Evolutionary conservation across 1,140 invertebrate genomes (phyloP), one percentile per base, ranked within the genome.

Genomic region (Bacillus rossius): DNA sequence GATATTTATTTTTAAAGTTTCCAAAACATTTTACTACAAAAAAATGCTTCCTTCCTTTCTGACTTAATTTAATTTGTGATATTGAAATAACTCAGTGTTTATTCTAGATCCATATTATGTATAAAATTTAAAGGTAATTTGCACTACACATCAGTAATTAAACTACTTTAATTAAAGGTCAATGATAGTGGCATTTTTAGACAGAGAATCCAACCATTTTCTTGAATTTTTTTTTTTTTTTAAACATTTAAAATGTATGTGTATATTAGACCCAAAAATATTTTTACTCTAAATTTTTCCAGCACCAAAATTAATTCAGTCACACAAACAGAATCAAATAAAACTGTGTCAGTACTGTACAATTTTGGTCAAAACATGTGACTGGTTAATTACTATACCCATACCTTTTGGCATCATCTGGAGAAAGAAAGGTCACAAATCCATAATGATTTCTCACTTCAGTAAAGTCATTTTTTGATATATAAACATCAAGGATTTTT

Each of bases 331-430:
- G 22, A 49, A 26, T 19, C 1, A 13, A 49, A 20, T 19, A 34
- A 8, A 14, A 52, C 20, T 16, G 16, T 14, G 16, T n/a, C 14
- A 41, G 1, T n/a, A 16, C 14, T 41, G 16, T 16, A 41, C 14
- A 14, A 41, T 14, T 16, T 41, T n/a, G 14, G 14, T 45, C 43
- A 17, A 45, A 45, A 2, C 8, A 17, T 19, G 17, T 45, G 14
- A 22, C 22, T 19, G 43, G 10, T 8, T n/a, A 19, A 17, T 45
- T 10, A 10, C 5, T 19, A 45, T 10, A n/a, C 43, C 38, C 41
- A 40, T 57, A 57, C 55, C 25, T 57, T 8, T 19, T 0, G 23
- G 55, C 55, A 57, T 57, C 55, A 48, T 57, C 55, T 34, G 55
- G 55, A 23, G 34, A 20, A 16, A 48, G 34, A 22, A 48, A 57